These are phyloP conservation scores for Pocota personata DNA, from an alignment of 2,888 invertebrate genomes.

Conservation along the genomic window DNA sequence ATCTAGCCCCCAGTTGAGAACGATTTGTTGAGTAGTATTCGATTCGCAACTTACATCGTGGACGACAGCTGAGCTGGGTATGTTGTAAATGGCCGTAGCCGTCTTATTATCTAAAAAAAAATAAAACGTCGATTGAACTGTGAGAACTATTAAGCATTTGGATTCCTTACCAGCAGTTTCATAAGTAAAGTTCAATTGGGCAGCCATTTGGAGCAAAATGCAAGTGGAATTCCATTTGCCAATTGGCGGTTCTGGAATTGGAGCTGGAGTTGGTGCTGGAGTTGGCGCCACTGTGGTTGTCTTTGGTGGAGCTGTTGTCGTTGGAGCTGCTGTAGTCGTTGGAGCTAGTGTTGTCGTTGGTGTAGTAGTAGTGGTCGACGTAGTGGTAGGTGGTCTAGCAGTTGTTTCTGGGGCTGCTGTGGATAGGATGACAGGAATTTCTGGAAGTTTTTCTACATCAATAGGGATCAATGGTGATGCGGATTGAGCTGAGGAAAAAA, in stretches of 20 bases:
- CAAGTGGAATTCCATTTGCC: slow-evolving; percentile 87
- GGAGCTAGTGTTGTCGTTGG: slow-evolving; percentile 81
- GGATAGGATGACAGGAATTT: background rate
- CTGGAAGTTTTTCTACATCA: background rate
- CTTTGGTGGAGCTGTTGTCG: slow-evolving; percentile 77
- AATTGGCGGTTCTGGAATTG: slow-evolving; percentile 79
- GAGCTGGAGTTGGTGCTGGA: slow-evolving; percentile 77
- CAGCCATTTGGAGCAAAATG: slow-evolving; percentile 87
- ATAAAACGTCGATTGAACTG: background rate
- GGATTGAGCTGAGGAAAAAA: slow-evolving; percentile 7
- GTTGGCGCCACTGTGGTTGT: slow-evolving; percentile 78
- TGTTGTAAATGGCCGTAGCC: slow-evolving; percentile 79
- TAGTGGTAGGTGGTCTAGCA: slow-evolving; percentile 23
- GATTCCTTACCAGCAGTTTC: slow-evolving; percentile 77
- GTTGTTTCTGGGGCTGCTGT: background rate
- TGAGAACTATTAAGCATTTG: background rate
- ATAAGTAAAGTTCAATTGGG: slow-evolving; percentile 85
- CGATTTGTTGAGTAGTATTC: slow-evolving; percentile 82
- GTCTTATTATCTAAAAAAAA: slow-evolving; percentile 77
- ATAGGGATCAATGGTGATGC: slow-evolving; percentile 13
- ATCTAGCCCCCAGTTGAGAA: slow-evolving; percentile 79
- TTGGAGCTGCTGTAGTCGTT: slow-evolving; percentile 78
- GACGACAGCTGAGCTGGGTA: slow-evolving; percentile 82
- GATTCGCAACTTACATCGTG: slow-evolving; percentile 82
- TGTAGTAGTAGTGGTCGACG: slow-evolving; percentile 76